Conservation (phyloP, 1,140 invertebrate species). For the Calliphora vicina region DNA sequence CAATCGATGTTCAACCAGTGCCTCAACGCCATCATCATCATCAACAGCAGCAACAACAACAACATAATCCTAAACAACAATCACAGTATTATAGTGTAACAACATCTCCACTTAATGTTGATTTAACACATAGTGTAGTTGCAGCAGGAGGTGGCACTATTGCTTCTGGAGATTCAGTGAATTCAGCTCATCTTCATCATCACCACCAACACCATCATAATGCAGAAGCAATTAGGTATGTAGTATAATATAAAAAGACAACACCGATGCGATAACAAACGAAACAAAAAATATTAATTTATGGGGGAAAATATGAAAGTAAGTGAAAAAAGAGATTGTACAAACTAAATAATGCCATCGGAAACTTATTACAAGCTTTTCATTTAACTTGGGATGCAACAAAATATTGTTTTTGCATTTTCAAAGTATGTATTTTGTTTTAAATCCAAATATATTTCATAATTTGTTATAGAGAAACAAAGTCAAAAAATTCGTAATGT, state of each 20-base stretch:
- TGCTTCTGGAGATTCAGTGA: not conserved
- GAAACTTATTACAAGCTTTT: too few species aligned
- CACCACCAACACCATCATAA: not conserved
- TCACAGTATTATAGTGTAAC: conserved; percentile 10
- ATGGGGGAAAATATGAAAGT: not conserved
- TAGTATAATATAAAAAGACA: too few species aligned
- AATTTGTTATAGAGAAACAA: too few species aligned
- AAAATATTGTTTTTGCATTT: too few species aligned
- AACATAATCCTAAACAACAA: conserved; percentile 18
- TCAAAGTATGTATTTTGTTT: too few species aligned
- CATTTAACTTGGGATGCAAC: too few species aligned
- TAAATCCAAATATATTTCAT: too few species aligned
- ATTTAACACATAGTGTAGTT: not conserved
- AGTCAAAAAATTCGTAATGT: too few species aligned
- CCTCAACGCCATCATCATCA: not conserved
- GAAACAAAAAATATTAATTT: not conserved
- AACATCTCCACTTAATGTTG: conserved; percentile 3
- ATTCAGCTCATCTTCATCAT: conserved; percentile 14
- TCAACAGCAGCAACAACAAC: not conserved
- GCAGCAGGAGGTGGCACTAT: not conserved
- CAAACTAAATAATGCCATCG: too few species aligned
- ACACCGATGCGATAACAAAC: too few species aligned
- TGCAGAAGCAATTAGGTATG: conserved; percentile 20
- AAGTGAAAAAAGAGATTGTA: too few species aligned
- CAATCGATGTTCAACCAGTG: not conserved